phyloP scores from a whole-genome alignment of 1,140 invertebrate species.

The Andricus grossulariae region DNA sequence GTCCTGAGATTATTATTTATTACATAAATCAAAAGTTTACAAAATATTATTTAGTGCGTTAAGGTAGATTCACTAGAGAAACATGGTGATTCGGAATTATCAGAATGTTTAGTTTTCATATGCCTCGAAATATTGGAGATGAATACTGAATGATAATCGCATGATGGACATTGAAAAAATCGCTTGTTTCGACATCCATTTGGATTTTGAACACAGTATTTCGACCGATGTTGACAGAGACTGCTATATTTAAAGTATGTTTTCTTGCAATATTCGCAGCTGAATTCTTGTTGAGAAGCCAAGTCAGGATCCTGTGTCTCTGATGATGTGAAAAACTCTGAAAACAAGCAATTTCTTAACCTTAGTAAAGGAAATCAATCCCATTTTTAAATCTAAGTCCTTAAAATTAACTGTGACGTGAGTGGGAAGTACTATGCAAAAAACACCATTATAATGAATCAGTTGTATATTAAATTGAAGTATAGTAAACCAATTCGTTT shows the following conservation, averaged over 20 bases:
- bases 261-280: constrained; percentile 3
- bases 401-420: too few relatives aligned
- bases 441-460: too few relatives aligned
- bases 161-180: constrained; percentile 19
- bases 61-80: not conserved
- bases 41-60: not conserved
- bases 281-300: not conserved
- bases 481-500: too few relatives aligned
- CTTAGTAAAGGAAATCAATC: too few relatives aligned
- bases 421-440: too few relatives aligned
- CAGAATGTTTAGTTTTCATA: constrained; percentile 53
- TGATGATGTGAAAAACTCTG: too few relatives aligned
- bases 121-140: constrained; percentile 68
- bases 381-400: too few relatives aligned
- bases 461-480: too few relatives aligned
- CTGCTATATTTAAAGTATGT: constrained; percentile 10
- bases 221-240: not conserved
- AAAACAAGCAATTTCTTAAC: too few relatives aligned
- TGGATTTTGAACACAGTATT: constrained; percentile 29
- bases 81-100: constrained; percentile 1
- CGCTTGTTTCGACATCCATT: constrained; percentile 16
- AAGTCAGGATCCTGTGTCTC: not conserved
- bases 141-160: constrained; percentile 20
- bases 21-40: not conserved
- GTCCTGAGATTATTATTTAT: too few relatives aligned